These are phyloP conservation scores for Zygaena filipendulae DNA, from an alignment of 2,888 invertebrate genomes.

Conservation along the genomic window DNA sequence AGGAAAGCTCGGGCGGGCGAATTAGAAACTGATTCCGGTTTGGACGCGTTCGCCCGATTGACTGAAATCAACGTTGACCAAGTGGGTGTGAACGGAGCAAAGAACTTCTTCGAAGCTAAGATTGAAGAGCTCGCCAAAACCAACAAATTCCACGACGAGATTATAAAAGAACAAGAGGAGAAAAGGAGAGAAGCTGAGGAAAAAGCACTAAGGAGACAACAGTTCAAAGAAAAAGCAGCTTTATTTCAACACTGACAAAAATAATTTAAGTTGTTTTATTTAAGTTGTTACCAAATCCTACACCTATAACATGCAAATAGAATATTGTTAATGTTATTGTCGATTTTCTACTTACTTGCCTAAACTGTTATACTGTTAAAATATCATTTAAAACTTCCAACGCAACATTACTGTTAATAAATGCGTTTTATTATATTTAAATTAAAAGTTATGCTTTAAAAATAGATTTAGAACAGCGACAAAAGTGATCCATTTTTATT, in stretches of 20 bases:
- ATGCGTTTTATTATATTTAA: too few species aligned
- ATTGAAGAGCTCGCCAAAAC: constrained; percentile 86
- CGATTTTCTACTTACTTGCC: too few species aligned
- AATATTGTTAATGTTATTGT: too few species aligned
- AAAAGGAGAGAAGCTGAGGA: constrained; percentile 86
- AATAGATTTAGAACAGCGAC: too few species aligned
- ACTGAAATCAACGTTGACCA: constrained; percentile 94
- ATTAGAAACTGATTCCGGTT: constrained; percentile 85
- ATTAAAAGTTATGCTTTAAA: too few species aligned
- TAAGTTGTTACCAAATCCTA: constrained; percentile 62
- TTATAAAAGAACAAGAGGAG: constrained; percentile 91
- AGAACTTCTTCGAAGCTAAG: constrained; percentile 96
- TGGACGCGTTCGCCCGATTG: constrained; percentile 85
- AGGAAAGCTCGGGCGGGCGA: constrained; percentile 94
- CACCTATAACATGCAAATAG: too few species aligned
- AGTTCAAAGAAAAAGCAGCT: constrained; percentile 90
- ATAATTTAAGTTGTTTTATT: constrained; percentile 26
- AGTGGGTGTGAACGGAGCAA: constrained; percentile 94
- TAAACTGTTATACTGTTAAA: too few species aligned
- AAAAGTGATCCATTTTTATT: too few species aligned
- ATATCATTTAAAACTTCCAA: too few species aligned
- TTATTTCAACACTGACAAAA: constrained; percentile 70
- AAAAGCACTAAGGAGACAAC: constrained; percentile 79
- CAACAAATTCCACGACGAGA: constrained; percentile 93
- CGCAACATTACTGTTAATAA: too few species aligned